A percentile compares a stretch with the other conserved stretches of the same genome.
These are phyloP conservation scores for Pteronura brasiliensis DNA, from an alignment of 2,113 vertebrate genomes.

Conservation along the genomic window DNA sequence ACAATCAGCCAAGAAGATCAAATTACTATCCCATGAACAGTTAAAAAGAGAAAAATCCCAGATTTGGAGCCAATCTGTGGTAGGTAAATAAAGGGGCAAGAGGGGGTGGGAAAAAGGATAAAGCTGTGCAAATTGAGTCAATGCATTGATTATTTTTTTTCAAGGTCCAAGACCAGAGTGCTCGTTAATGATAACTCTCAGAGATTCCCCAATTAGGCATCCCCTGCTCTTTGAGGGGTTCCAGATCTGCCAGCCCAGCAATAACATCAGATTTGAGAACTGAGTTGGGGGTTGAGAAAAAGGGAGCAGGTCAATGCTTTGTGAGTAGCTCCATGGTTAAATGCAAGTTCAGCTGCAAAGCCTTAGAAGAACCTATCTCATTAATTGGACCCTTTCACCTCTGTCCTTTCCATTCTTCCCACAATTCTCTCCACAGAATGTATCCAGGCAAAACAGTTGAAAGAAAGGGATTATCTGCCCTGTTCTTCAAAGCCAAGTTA, in stretches of 20 bases:
- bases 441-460: background rate
- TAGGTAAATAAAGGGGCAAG: slow-evolving; percentile 85
- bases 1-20: slow-evolving; percentile 47
- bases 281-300: background rate
- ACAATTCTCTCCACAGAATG: background rate
- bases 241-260: slow-evolving; percentile 72
- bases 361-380: background rate
- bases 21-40: slow-evolving; percentile 44
- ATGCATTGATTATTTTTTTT: slow-evolving; percentile 72
- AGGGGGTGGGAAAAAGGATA: slow-evolving; percentile 65
- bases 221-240: slow-evolving; percentile 68
- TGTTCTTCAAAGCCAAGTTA: slow-evolving; percentile 59
- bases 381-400: slow-evolving; percentile 48
- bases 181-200: slow-evolving; percentile 87
- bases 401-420: background rate
- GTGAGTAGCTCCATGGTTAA: slow-evolving; percentile 55
- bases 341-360: slow-evolving; percentile 65
- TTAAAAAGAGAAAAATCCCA: slow-evolving; percentile 64
- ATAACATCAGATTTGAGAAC: slow-evolving; percentile 69
- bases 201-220: slow-evolving; percentile 87
- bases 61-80: slow-evolving; percentile 80
- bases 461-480: slow-evolving; percentile 32
- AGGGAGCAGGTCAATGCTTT: slow-evolving; percentile 65
- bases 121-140: slow-evolving; percentile 62
- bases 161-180: slow-evolving; percentile 63